Percentiles rank a stretch among this genome's conserved stretches.
These are phyloP conservation scores for Peromyscus aztecus DNA, from an alignment of 2,797 vertebrate genomes.

Conservation along the genomic window DNA sequence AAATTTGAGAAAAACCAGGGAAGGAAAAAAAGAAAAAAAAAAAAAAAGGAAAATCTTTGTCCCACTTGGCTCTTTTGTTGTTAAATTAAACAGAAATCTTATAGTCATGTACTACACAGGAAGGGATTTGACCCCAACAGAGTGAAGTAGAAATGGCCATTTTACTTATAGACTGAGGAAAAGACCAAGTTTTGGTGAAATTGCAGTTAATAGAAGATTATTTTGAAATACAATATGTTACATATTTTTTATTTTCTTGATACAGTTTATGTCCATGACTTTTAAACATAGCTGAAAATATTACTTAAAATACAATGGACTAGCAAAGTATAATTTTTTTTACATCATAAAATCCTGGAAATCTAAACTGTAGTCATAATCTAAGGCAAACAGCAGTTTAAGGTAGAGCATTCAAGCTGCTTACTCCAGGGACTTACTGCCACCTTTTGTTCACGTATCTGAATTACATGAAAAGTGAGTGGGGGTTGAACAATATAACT, in stretches of 20 bases:
- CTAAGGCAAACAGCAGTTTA: background rate
- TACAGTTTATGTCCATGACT: background rate
- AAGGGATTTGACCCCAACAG: conserved; percentile 48
- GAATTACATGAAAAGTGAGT: conserved; percentile 70
- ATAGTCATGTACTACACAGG: background rate
- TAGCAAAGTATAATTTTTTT: background rate
- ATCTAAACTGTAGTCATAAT: background rate
- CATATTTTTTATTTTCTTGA: conserved; percentile 32
- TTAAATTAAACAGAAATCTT: conserved; percentile 62
- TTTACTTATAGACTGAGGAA: conserved; percentile 45
- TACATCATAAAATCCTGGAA: conserved; percentile 19
- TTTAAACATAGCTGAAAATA: conserved; percentile 53
- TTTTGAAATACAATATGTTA: conserved; percentile 41
- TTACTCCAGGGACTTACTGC: conserved; percentile 18
- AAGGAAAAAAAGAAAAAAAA: conserved; percentile 47
- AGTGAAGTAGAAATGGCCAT: conserved; percentile 28
- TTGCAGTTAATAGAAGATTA: conserved; percentile 20
- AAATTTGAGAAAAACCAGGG: conserved; percentile 51
- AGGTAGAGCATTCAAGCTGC: conserved; percentile 21
- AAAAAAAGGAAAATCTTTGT: background rate
- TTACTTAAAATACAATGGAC: conserved; percentile 45
- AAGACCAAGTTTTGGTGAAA: conserved; percentile 53
- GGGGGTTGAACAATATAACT: background rate
- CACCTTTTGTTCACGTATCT: conserved; percentile 57
- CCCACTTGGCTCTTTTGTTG: conserved; percentile 14